Conservation (phyloP, 2,888 invertebrate species). For the Torymus tubicola region DNA sequence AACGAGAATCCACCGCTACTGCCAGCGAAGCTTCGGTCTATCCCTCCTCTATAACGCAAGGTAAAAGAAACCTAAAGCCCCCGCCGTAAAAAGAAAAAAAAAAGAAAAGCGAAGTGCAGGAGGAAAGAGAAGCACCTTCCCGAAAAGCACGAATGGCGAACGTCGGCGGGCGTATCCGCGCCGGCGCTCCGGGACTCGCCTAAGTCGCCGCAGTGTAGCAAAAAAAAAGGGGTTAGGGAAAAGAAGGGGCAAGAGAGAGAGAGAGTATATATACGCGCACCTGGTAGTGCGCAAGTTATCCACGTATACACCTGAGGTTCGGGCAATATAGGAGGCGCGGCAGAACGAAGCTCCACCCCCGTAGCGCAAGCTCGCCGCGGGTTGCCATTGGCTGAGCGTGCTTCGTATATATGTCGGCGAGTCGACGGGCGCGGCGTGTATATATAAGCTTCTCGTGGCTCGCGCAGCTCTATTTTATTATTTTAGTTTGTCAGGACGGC, state of each 20-base stretch:
- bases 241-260: neutral
- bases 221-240: too few relatives aligned
- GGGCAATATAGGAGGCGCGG: conserved; percentile 1
- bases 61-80: too few relatives aligned
- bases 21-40: neutral
- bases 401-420: neutral
- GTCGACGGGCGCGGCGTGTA: neutral
- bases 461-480: conserved; percentile 47
- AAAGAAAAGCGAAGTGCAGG: too few relatives aligned
- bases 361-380: neutral
- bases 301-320: neutral
- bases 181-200: neutral
- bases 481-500: conserved; percentile 18
- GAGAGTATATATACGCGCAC: neutral
- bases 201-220: too few relatives aligned
- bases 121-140: too few relatives aligned
- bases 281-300: neutral
- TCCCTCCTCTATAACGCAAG: neutral
- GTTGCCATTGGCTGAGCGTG: conserved; percentile 7
- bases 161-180: neutral
- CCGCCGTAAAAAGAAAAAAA: too few relatives aligned
- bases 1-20: neutral
- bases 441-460: conserved; percentile 11
- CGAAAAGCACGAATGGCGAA: conserved; percentile 8
- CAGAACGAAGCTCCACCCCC: conserved; percentile 24